phyloP scores from a whole-genome alignment of 2,797 vertebrate genomes.

The Hapalemur alaotrensis region DNA sequence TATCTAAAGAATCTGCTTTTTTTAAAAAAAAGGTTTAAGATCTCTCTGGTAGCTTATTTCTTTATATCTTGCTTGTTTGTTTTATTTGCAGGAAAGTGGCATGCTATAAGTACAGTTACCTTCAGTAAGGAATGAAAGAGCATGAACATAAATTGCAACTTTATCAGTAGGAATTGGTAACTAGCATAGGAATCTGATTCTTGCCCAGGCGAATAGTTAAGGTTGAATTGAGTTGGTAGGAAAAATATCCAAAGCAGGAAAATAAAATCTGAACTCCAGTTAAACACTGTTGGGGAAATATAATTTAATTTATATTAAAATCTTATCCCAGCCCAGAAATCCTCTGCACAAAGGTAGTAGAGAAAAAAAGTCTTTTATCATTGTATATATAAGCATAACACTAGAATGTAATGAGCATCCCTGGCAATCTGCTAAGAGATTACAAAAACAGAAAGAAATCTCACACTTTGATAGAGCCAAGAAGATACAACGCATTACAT shows the following conservation, averaged over 20 bases:
- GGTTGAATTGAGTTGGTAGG: background rate
- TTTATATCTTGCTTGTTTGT: background rate
- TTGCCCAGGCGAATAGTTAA: background rate
- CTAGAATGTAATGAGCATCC: background rate
- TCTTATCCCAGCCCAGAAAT: background rate
- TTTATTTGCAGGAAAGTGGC: background rate
- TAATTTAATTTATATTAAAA: slow-evolving; percentile 2
- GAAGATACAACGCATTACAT: background rate
- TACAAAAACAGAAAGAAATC: background rate
- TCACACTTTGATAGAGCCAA: background rate
- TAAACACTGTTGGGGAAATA: background rate
- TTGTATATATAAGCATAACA: background rate
- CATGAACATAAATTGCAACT: slow-evolving; percentile 9
- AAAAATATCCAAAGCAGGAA: slow-evolving; percentile 8
- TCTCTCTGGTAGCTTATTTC: background rate
- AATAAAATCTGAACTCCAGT: background rate
- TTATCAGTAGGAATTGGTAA: background rate
- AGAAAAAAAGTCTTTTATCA: background rate
- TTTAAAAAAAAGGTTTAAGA: background rate
- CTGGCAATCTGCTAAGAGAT: background rate
- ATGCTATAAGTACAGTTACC: background rate
- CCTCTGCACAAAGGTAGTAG: background rate
- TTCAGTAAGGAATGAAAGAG: background rate
- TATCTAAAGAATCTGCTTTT: background rate
- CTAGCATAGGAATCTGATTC: background rate